phyloP scores from a whole-genome alignment of 2,888 invertebrate species.

The Agrochola macilenta region DNA sequence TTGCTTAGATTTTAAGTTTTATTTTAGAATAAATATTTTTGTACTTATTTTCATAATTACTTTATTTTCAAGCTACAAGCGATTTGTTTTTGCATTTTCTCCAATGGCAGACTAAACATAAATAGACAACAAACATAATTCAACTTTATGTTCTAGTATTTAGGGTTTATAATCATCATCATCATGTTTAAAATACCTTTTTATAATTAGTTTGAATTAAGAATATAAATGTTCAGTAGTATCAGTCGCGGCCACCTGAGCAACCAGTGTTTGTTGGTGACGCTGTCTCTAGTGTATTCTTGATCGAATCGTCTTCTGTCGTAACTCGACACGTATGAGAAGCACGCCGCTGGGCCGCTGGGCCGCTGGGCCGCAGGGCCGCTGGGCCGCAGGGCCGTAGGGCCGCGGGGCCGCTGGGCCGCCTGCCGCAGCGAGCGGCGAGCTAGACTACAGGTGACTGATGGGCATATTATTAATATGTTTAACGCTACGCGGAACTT shows the following conservation, averaged over 20 bases:
- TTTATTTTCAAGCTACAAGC: background rate
- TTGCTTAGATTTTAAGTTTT: background rate
- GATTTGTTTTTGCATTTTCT: background rate
- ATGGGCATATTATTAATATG: no score
- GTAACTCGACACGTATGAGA: background rate
- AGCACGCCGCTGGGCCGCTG: background rate
- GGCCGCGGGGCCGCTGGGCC: no score
- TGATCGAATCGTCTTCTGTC: background rate
- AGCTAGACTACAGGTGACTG: background rate
- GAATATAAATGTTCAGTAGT: background rate
- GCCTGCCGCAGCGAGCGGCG: background rate
- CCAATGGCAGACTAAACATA: background rate
- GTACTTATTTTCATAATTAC: background rate
- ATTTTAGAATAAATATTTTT: conserved; percentile 1
- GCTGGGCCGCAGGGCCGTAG: no score
- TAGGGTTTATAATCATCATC: background rate
- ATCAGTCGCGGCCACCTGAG: background rate
- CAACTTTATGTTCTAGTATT: background rate
- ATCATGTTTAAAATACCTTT: background rate
- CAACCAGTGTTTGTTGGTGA: background rate
- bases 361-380: no score
- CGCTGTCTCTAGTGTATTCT: background rate
- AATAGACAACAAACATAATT: background rate
- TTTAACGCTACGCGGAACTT: background rate
- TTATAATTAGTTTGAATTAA: background rate